A percentile compares a stretch with the other conserved stretches of the same genome.
These are phyloP conservation scores for Oryzias sinensis DNA, from an alignment of 2,797 vertebrate genomes.

Conservation along the genomic window DNA sequence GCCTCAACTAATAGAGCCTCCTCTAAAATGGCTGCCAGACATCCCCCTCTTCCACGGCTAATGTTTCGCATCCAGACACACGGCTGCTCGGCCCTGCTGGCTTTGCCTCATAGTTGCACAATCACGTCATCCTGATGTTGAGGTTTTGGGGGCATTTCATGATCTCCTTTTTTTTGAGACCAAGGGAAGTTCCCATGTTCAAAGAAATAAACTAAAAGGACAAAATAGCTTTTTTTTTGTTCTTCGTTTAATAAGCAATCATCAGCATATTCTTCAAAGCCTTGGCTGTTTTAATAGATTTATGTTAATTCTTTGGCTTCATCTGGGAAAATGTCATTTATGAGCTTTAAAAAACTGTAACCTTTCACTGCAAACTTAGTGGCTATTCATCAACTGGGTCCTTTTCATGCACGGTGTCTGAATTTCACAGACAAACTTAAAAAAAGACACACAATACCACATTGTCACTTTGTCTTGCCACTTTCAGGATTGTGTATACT, in stretches of 20 bases:
- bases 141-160: conserved; percentile 45
- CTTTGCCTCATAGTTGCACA: conserved; percentile 39
- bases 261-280: conserved; percentile 21
- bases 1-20: conserved; percentile 59
- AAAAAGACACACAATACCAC: neutral
- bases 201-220: conserved; percentile 41
- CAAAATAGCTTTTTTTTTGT: neutral
- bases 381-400: conserved; percentile 13
- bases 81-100: conserved; percentile 16
- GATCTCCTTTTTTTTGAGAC: conserved; percentile 40
- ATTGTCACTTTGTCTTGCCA: conserved; percentile 9
- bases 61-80: conserved; percentile 41
- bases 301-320: conserved; percentile 12
- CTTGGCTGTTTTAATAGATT: conserved; percentile 6
- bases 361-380: conserved; percentile 11
- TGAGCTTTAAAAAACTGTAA: conserved; percentile 5
- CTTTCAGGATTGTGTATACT: conserved; percentile 38
- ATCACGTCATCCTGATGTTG: conserved; percentile 33
- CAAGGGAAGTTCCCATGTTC: conserved; percentile 45
- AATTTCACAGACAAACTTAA: conserved; percentile 10
- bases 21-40: conserved; percentile 69
- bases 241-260: conserved; percentile 18
- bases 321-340: conserved; percentile 13
- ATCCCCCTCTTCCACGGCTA: conserved; percentile 32
- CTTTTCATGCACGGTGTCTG: conserved; percentile 7